phyloP scores from a whole-genome alignment of 2,113 vertebrate species.

The Aspiorhynchus laticeps region DNA sequence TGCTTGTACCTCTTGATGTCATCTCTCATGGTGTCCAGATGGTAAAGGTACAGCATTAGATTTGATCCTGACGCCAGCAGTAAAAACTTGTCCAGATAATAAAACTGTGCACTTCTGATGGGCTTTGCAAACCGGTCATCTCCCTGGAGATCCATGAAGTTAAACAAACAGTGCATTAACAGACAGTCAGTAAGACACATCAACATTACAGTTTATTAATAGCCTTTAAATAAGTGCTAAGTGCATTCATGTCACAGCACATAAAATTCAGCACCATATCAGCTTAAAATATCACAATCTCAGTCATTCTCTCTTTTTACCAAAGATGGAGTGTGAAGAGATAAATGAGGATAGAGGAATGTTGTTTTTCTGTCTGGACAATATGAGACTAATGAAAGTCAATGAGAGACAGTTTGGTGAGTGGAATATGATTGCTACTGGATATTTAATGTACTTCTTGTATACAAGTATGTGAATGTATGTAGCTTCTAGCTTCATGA shows the following conservation, averaged over 20 bases:
- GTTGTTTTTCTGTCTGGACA: slow-evolving; percentile 52
- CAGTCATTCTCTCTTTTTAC: background rate
- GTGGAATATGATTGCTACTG: slow-evolving; percentile 11
- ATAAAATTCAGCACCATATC: slow-evolving; percentile 5
- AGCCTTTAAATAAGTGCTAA: slow-evolving; percentile 27
- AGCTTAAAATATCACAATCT: slow-evolving; percentile 9
- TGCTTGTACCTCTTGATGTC: slow-evolving; percentile 78
- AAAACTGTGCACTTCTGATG: slow-evolving; percentile 82
- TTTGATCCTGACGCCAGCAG: slow-evolving; percentile 82
- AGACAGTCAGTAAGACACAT: slow-evolving; percentile 1
- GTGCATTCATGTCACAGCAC: slow-evolving; percentile 23
- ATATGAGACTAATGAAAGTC: slow-evolving; percentile 39
- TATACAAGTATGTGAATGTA: background rate
- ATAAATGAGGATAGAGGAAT: slow-evolving; percentile 33
- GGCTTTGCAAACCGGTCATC: slow-evolving; percentile 73
- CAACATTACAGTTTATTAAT: slow-evolving; percentile 5
- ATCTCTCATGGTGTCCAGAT: slow-evolving; percentile 74
- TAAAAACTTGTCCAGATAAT: slow-evolving; percentile 85
- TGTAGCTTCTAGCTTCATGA: background rate
- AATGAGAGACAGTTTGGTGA: slow-evolving; percentile 37
- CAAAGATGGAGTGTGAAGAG: slow-evolving; percentile 37
- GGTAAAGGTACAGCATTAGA: slow-evolving; percentile 77
- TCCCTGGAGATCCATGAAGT: slow-evolving; percentile 71
- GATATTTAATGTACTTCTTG: background rate
- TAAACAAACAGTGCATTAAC: slow-evolving; percentile 23